Conservation (phyloP, 2,113 vertebrate genomes). For the Amphilophus citrinellus region DNA sequence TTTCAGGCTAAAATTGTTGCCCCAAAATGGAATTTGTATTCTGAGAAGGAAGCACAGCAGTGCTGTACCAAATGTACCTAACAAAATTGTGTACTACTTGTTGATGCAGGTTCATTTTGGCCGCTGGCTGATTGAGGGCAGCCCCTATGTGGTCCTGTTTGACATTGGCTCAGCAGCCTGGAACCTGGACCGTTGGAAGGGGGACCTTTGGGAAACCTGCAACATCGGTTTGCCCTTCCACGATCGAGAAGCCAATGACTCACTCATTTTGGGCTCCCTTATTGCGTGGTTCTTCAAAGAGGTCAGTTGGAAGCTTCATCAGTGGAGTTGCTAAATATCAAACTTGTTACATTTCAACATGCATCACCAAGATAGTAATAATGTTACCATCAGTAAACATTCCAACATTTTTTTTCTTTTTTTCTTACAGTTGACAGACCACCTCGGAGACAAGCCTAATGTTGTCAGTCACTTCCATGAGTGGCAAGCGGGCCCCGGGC, state of each 20-base stretch:
- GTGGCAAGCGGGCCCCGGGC: conserved; percentile 93
- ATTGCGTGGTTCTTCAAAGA: conserved; percentile 97
- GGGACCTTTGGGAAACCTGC: conserved; percentile 92
- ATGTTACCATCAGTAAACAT: background rate
- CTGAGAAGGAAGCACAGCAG: background rate
- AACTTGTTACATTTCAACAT: background rate
- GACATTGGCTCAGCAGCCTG: conserved; percentile 90
- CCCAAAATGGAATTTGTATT: fast-evolving
- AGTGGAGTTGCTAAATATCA: background rate
- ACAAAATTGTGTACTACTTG: background rate
- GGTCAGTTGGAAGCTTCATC: conserved; percentile 73
- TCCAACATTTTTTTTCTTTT: background rate
- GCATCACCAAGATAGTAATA: background rate
- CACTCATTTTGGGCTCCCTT: conserved; percentile 92
- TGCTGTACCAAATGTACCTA: background rate
- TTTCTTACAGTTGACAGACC: conserved; percentile 84
- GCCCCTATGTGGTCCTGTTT: conserved; percentile 92
- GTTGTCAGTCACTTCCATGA: conserved; percentile 94
- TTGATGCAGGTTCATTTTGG: conserved; percentile 89
- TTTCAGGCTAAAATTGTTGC: background rate
- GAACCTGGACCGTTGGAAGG: conserved; percentile 95
- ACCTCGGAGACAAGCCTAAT: conserved; percentile 83
- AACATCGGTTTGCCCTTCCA: conserved; percentile 89
- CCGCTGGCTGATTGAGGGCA: conserved; percentile 96
- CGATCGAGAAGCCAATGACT: conserved; percentile 92